Base-by-base conservation (phyloP, 2,797 vertebrate genomes). In the Diglossa cyanea region DNA sequence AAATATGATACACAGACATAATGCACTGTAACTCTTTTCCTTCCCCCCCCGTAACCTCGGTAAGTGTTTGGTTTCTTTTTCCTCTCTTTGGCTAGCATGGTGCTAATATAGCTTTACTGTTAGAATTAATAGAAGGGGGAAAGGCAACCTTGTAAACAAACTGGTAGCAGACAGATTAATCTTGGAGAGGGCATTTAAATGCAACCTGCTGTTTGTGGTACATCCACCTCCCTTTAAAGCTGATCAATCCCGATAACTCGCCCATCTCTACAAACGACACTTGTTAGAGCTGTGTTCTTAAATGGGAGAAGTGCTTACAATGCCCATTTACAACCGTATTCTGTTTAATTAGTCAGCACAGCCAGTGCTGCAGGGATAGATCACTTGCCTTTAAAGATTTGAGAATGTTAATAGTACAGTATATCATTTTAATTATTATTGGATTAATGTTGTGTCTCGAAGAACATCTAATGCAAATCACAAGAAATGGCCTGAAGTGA, bases 351-450 rank as follows among this genome's bases (percentile, higher is more conserved):
- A 98, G 97, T 95, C 95, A 97, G 96, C 90, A 85, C 75, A 93
- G 95, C 92, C 94, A 87, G 82, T 77, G 95, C 97, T 98, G 91
- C 92, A 88, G 97, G 97, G 97, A 90, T 96, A 95, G 95, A 97
- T 98, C 93, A 75, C 97, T 97, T 97, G 92, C 96, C 97, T 97
- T 98, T 97, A 97, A 97, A 97, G 97, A 97, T 97, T 89, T 97
- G 96, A 98, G 98, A 98, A 98, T 97, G 98, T 97, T 98, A 98
- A 98, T 98, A 95, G 97, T 97, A 97, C 92, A 96, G 97, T 97
- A 97, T 88, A 98, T 98, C 97, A 98, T 98, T 97, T 98, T 97
- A 98, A 98, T 98, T 98, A 97, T 97, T 97, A 88, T 96, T 98
- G 97, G 94, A 97, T 97, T 97, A 98, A 98, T 98, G 97, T 97